Conservation (phyloP, 1,140 invertebrate genomes). For the Bilobella aurantiaca region DNA sequence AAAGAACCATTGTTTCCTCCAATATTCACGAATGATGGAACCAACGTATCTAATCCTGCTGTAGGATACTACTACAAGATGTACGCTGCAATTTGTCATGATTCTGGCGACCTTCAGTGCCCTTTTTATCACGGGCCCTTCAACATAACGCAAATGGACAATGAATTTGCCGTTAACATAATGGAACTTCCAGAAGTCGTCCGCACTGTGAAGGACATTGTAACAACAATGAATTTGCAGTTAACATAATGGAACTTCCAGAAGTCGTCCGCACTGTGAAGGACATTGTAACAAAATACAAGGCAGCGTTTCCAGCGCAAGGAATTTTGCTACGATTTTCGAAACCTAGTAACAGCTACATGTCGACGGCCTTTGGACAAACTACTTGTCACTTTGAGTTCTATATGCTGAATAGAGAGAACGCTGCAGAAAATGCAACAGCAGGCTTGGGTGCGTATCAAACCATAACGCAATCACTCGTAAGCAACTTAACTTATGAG, state of each 20-base stretch:
- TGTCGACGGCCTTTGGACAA: conserved; percentile 2
- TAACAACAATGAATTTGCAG: conserved; percentile 18
- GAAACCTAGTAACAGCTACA: neutral
- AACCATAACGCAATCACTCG: conserved; percentile 18
- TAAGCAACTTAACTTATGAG: no score
- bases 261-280: conserved; percentile 5
- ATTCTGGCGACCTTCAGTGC: conserved; percentile 3
- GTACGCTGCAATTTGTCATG: conserved; percentile 3
- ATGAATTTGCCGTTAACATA: conserved; percentile 12
- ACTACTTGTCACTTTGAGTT: conserved; percentile 9
- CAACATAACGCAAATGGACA: conserved; percentile 14
- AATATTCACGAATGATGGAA: conserved; percentile 14
- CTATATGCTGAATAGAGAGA: neutral
- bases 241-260: conserved; percentile 8
- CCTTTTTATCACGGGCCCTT: conserved; percentile 14
- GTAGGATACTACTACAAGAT: conserved; percentile 7
- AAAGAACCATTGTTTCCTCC: neutral
- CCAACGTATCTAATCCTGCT: conserved; percentile 14
- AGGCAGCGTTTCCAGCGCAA: conserved; percentile 11
- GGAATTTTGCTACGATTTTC: conserved; percentile 22
- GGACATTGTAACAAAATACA: conserved; percentile 4
- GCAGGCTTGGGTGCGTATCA: conserved; percentile 16
- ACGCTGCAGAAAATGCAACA: neutral
- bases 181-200: conserved; percentile 9
- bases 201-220: no score